These are phyloP conservation scores for Criorhina ranunculi DNA, from an alignment of 2,888 invertebrate genomes.

Conservation along the genomic window DNA sequence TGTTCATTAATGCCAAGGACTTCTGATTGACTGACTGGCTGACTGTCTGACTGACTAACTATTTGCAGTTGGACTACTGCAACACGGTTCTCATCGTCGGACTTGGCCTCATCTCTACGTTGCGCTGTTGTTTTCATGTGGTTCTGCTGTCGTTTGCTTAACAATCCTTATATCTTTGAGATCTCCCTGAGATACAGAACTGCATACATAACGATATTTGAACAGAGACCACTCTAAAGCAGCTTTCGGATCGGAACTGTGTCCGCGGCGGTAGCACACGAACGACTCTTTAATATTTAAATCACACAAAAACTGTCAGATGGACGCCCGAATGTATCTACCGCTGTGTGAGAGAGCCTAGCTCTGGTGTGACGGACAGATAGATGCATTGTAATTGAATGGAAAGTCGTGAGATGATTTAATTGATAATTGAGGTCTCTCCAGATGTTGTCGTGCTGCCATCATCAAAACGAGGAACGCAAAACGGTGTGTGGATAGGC, in stretches of 20 bases:
- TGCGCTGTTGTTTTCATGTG: constrained; percentile 6
- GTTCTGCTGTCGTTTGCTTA: constrained; percentile 7
- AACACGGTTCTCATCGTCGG: constrained; percentile 42
- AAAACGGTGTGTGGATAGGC: constrained; percentile 41
- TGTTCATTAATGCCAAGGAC: constrained; percentile 62
- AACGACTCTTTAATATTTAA: constrained; percentile 70
- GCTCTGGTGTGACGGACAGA: constrained; percentile 55
- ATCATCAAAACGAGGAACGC: constrained; percentile 45
- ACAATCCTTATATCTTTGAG: constrained; percentile 53
- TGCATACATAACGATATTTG: constrained; percentile 41
- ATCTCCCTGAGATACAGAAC: constrained; percentile 37
- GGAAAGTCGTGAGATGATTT: constrained; percentile 75
- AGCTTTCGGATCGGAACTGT: background rate
- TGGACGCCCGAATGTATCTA: constrained; percentile 13
- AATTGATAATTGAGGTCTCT: constrained; percentile 75
- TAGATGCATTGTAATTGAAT: constrained; percentile 73
- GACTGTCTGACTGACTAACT: constrained; percentile 37
- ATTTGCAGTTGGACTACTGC: constrained; percentile 24
- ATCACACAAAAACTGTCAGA: constrained; percentile 65
- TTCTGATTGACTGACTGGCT: constrained; percentile 62
- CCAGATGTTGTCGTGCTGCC: constrained; percentile 62
- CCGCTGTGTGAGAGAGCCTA: constrained; percentile 1
- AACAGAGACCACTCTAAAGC: constrained; percentile 24
- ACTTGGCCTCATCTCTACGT: constrained; percentile 46
- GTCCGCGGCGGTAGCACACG: constrained; percentile 41